Evolutionary conservation across 2,797 vertebrate genomes (phyloP).

Genomic region (Miichthys miiuy): DNA sequence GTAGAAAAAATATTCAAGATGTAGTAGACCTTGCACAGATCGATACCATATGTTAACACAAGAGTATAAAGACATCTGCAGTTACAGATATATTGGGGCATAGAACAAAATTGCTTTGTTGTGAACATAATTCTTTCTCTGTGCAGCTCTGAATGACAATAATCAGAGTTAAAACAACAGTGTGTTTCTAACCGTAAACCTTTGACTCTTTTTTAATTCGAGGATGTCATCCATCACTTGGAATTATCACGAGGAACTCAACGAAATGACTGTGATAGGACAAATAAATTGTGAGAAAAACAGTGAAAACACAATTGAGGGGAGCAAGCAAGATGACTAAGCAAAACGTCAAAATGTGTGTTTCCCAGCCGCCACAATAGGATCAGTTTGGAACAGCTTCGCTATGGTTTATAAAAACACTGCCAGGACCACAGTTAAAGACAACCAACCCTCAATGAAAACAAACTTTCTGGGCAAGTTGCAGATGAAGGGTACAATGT

Average conservation of each 20-base stretch:
- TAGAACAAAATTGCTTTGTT: neutral
- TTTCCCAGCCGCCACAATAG: slow-evolving; percentile 7
- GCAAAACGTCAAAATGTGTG: slow-evolving; percentile 7
- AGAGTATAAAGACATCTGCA: neutral
- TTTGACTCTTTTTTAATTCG: neutral
- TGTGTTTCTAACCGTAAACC: neutral
- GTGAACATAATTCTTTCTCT: neutral
- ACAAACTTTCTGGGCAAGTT: slow-evolving; percentile 16
- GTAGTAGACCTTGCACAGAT: neutral
- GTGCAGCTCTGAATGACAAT: neutral
- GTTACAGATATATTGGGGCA: neutral
- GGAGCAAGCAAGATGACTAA: slow-evolving; percentile 13
- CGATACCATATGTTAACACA: neutral
- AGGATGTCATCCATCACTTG: slow-evolving; percentile 1
- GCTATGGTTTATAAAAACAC: slow-evolving; percentile 15
- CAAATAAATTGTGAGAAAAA: slow-evolving; percentile 1
- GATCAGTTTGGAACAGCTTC: slow-evolving; percentile 20
- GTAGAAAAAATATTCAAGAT: neutral
- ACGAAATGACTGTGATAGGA: neutral
- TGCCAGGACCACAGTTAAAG: slow-evolving; percentile 11
- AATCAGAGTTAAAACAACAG: neutral
- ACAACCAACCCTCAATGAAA: slow-evolving; percentile 29
- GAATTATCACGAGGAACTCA: slow-evolving; percentile 3
- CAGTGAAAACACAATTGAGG: neutral
- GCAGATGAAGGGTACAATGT: neutral